These are phyloP conservation scores for Drosophila infuscata DNA, from an alignment of 2,888 invertebrate species.

Conservation along the genomic window DNA sequence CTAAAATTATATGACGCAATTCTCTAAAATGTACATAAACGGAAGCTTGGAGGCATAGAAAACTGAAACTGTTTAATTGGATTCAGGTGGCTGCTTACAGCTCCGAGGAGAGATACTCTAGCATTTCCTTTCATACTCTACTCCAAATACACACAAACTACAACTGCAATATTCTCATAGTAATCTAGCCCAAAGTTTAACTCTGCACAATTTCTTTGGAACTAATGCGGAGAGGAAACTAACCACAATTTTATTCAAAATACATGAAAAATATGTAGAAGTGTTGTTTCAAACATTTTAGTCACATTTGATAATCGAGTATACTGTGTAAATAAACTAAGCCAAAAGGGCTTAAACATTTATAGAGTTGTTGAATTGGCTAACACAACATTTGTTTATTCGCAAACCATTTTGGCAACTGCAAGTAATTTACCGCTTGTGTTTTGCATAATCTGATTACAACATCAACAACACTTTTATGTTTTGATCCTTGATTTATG, in stretches of 20 bases:
- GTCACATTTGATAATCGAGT: background rate
- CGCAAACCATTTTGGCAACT: background rate
- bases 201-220: background rate
- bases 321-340: background rate
- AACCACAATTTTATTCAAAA: background rate
- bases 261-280: background rate
- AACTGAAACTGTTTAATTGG: background rate
- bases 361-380: background rate
- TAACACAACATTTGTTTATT: background rate
- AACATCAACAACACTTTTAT: slow-evolving; percentile 6
- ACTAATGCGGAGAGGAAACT: background rate
- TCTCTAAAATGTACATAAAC: background rate
- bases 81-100: background rate
- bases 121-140: background rate
- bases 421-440: slow-evolving; percentile 1
- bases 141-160: background rate
- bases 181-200: background rate
- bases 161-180: background rate
- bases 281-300: background rate
- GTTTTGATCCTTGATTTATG: slow-evolving; percentile 25
- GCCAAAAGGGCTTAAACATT: background rate
- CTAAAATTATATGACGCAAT: background rate
- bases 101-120: background rate
- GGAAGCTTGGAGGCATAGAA: background rate
- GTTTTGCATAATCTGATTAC: slow-evolving; percentile 3